Conservation (phyloP, 2,888 invertebrate species). For the Coenonympha arcania region DNA sequence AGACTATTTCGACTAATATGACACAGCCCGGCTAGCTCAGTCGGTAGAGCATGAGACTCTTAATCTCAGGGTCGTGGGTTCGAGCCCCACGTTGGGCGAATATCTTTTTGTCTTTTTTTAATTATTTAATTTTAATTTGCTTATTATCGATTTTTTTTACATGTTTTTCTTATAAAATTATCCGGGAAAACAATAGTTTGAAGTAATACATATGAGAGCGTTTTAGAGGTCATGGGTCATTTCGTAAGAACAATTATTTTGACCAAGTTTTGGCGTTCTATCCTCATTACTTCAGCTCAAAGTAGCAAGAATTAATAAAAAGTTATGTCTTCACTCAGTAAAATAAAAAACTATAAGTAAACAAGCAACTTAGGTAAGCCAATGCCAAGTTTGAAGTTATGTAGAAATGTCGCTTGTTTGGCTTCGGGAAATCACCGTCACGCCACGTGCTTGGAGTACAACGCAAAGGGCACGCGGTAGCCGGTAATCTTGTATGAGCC, state of each 20-base stretch:
- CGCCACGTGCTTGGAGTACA: constrained; percentile 10
- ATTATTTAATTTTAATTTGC: neutral
- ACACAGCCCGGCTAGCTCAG: constrained; percentile 72
- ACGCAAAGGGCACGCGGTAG: constrained; percentile 9
- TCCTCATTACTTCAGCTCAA: too few species aligned
- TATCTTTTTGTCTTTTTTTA: constrained; percentile 13
- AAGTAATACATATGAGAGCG: too few species aligned
- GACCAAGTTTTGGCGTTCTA: too few species aligned
- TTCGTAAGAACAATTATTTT: neutral
- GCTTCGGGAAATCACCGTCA: constrained; percentile 11
- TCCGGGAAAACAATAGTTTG: too few species aligned
- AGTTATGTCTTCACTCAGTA: too few species aligned
- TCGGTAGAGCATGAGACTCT: constrained; percentile 77
- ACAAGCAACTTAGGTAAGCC: too few species aligned
- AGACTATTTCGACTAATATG: neutral
- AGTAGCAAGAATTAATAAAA: too few species aligned
- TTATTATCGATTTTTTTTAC: too few species aligned
- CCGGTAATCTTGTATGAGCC: constrained; percentile 15
- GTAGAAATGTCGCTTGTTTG: constrained; percentile 4
- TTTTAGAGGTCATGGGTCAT: too few species aligned
- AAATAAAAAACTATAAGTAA: too few species aligned
- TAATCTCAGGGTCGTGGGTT: constrained; percentile 79
- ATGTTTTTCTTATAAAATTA: too few species aligned
- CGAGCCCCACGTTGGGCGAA: constrained; percentile 77
- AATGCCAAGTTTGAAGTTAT: constrained; percentile 12